A percentile compares a stretch with the other conserved stretches of the same genome.
Evolutionary conservation across 2,113 vertebrate species (phyloP).

Genomic region (Aplodontia rufa): DNA sequence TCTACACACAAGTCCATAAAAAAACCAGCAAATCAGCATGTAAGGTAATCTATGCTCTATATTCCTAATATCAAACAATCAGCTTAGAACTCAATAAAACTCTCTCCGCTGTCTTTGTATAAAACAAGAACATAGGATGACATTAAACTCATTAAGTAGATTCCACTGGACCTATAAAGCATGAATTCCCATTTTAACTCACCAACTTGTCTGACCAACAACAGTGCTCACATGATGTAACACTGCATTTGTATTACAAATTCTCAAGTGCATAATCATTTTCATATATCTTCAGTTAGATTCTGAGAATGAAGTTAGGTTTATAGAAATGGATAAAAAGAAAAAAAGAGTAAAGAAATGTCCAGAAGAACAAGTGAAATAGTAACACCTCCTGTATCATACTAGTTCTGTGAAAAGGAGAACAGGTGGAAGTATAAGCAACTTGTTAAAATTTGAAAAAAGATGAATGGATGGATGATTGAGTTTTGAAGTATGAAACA

Average conservation of each 20-base stretch:
- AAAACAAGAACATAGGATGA: neutral
- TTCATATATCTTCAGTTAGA: neutral
- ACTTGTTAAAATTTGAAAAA: neutral
- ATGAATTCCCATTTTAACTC: neutral
- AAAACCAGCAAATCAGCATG: neutral
- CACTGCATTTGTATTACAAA: neutral
- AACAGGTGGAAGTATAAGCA: neutral
- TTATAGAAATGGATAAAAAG: neutral
- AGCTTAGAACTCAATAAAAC: neutral
- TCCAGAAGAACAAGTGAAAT: neutral
- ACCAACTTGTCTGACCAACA: neutral
- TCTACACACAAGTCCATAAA: neutral
- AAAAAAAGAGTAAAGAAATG: too few species aligned
- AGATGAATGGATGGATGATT: neutral
- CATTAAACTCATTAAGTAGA: neutral
- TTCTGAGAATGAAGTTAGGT: fast-evolving
- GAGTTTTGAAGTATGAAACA: fast-evolving
- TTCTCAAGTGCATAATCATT: neutral
- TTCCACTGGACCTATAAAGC: neutral
- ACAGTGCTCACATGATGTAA: neutral
- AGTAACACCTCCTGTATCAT: neutral
- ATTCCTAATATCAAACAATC: neutral
- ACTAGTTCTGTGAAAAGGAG: neutral
- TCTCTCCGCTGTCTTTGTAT: neutral
- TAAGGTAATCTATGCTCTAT: fast-evolving